Percentiles rank a stretch among this genome's conserved stretches.
phyloP scores from a whole-genome alignment of 2,888 invertebrate genomes.

The Penaeus monodon region DNA sequence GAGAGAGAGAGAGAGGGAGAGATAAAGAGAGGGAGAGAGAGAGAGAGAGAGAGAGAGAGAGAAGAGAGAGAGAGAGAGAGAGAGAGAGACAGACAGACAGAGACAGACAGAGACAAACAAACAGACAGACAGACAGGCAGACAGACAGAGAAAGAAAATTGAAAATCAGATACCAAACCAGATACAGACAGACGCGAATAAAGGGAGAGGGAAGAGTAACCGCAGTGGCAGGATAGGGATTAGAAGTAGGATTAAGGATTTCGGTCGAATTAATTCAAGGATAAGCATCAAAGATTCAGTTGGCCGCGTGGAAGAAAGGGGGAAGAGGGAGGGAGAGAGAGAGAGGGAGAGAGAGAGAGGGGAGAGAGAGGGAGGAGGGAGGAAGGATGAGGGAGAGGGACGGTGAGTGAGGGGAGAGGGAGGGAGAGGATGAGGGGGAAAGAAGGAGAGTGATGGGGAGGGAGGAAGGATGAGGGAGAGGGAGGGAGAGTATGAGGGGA shows the following conservation, averaged over 20 bases:
- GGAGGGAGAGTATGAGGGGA: too few relatives aligned
- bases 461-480: too few relatives aligned
- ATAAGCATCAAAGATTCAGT: constrained; percentile 40
- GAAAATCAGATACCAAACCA: too few relatives aligned
- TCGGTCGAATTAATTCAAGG: constrained; percentile 39
- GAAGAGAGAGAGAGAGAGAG: constrained; percentile 8
- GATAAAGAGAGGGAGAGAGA: neutral
- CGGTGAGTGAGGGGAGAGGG: too few relatives aligned
- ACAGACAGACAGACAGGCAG: too few relatives aligned
- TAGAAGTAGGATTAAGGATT: constrained; percentile 1
- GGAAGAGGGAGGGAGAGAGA: neutral
- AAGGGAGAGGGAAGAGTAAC: neutral
- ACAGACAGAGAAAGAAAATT: too few relatives aligned
- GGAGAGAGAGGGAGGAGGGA: neutral
- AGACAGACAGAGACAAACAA: too few relatives aligned
- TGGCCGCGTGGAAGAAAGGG: constrained; percentile 3
- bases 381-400: too few relatives aligned
- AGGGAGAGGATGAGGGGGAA: too few relatives aligned
- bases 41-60: too few relatives aligned
- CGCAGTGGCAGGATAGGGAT: too few relatives aligned
- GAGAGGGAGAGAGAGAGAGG: neutral
- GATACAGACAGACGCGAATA: neutral
- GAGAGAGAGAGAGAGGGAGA: neutral
- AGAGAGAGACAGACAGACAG: neutral
- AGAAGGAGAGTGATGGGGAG: too few relatives aligned